Evolutionary conservation across 2,888 invertebrate genomes (phyloP).

Genomic region (Tridacna gigas): DNA sequence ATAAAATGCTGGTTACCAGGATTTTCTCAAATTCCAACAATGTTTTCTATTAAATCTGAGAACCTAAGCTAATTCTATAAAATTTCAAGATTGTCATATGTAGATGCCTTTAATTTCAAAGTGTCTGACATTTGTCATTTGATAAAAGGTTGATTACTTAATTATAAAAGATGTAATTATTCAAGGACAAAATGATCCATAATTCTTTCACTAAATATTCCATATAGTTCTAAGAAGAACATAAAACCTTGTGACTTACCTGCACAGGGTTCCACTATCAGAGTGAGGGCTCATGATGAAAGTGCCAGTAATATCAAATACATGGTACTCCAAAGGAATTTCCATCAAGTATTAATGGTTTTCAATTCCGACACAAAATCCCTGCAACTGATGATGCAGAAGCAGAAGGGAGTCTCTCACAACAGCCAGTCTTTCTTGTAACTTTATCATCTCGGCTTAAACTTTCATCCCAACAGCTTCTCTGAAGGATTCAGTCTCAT

Average conservation of each 20-base stretch:
- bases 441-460: conserved; percentile 17
- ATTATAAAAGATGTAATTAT: no score
- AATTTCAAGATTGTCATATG: no score
- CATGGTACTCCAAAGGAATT: neutral
- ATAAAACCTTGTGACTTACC: conserved; percentile 26
- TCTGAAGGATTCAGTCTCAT: conserved; percentile 6
- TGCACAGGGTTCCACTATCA: conserved; percentile 38
- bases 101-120: no score
- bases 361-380: neutral
- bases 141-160: no score
- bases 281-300: conserved; percentile 32
- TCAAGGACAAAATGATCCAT: no score
- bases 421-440: conserved; percentile 4
- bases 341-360: neutral
- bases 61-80: no score
- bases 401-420: conserved; percentile 14
- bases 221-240: neutral
- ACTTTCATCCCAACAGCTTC: conserved; percentile 16
- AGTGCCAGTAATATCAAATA: conserved; percentile 24
- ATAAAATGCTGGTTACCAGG: no score
- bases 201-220: no score
- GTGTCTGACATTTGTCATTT: no score
- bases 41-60: no score
- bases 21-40: no score
- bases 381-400: neutral